These are phyloP conservation scores for Cirrhinus mrigala DNA, from an alignment of 2,797 vertebrate species.

Conservation along the genomic window DNA sequence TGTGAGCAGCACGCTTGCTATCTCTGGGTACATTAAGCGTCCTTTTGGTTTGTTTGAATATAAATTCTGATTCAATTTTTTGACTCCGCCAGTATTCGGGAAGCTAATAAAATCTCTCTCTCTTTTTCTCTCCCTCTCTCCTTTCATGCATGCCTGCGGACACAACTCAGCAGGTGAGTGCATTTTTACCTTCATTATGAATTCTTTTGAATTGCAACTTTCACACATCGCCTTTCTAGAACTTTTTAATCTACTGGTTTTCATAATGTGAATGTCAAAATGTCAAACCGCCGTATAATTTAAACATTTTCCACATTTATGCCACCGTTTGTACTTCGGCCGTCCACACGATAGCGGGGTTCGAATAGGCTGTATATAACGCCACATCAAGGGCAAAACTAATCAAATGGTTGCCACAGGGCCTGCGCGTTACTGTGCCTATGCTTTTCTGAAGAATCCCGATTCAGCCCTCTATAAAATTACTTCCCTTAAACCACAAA, in stretches of 20 bases:
- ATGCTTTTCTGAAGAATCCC: slow-evolving; percentile 41
- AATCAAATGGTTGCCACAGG: slow-evolving; percentile 52
- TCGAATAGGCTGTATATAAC: slow-evolving; percentile 24
- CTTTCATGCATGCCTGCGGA: slow-evolving; percentile 21
- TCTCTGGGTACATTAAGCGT: slow-evolving; percentile 31
- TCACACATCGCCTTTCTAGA: neutral
- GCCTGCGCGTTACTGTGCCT: slow-evolving; percentile 34
- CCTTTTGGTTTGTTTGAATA: slow-evolving; percentile 45
- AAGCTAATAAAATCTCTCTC: slow-evolving; percentile 38
- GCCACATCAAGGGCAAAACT: slow-evolving; percentile 51
- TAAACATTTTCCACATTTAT: slow-evolving; percentile 19
- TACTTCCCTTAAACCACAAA: slow-evolving; percentile 63
- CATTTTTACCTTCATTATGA: slow-evolving; percentile 29
- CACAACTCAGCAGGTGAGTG: slow-evolving; percentile 48
- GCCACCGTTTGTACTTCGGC: neutral
- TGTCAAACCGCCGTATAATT: slow-evolving; percentile 18
- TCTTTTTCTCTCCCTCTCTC: slow-evolving; percentile 34
- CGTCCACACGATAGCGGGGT: neutral
- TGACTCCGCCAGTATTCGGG: neutral
- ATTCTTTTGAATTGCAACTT: slow-evolving; percentile 16
- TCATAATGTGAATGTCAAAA: slow-evolving; percentile 1
- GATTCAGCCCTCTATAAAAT: slow-evolving; percentile 49
- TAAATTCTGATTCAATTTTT: slow-evolving; percentile 16
- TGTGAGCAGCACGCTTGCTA: slow-evolving; percentile 6
- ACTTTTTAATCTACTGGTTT: slow-evolving; percentile 10